These are phyloP conservation scores for Macrosiphum euphorbiae DNA, from an alignment of 2,888 invertebrate genomes.

Conservation along the genomic window DNA sequence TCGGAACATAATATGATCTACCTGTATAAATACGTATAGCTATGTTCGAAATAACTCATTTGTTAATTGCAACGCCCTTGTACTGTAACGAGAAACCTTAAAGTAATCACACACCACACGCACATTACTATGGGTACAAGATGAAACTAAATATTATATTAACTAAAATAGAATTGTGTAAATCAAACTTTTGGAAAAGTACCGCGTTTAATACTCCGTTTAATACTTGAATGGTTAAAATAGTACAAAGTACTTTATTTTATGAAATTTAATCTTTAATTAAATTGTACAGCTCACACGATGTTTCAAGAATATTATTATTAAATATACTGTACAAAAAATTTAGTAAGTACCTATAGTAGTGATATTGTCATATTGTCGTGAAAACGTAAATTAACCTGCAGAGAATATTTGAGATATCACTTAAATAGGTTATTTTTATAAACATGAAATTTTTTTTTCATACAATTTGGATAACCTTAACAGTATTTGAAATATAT, in stretches of 20 bases:
- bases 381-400: too few relatives aligned
- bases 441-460: neutral
- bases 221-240: neutral
- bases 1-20: neutral
- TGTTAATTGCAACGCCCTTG: constrained; percentile 27
- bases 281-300: neutral
- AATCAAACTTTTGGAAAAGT: neutral
- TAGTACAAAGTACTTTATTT: neutral
- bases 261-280: neutral
- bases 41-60: constrained; percentile 26
- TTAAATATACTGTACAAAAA: neutral
- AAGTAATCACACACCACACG: constrained; percentile 38
- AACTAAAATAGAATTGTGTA: neutral
- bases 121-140: constrained; percentile 32
- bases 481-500: too few relatives aligned
- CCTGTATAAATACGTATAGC: neutral
- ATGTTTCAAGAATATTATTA: neutral
- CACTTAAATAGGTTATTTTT: neutral
- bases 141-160: constrained; percentile 38
- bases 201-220: neutral
- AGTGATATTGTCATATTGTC: neutral
- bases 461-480: too few relatives aligned
- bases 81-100: constrained; percentile 39
- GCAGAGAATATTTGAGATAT: neutral
- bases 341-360: neutral